phyloP scores from a whole-genome alignment of 1,140 invertebrate genomes.

The Bombus waltoni region DNA sequence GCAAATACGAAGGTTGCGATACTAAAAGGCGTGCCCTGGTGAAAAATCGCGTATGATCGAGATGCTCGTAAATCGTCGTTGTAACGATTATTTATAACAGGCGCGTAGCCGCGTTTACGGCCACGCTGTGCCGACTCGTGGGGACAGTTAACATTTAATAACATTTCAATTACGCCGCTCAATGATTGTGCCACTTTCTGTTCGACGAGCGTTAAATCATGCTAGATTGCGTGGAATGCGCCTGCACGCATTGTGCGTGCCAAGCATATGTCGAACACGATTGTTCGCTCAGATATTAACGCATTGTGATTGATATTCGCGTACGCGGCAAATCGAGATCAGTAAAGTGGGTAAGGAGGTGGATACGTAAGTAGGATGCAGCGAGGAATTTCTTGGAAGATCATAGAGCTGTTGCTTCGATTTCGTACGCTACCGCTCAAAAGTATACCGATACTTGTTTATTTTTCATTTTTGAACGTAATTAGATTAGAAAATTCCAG shows the following conservation, averaged over 20 bases:
- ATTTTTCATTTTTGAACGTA: too few relatives aligned
- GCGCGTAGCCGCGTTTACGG: not conserved
- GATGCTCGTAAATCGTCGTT: not conserved
- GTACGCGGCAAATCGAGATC: not conserved
- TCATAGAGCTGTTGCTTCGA: not conserved
- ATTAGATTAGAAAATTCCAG: too few relatives aligned
- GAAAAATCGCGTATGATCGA: conserved; percentile 10
- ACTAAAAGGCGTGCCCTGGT: conserved; percentile 34
- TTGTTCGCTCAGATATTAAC: not conserved
- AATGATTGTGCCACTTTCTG: conserved; percentile 5
- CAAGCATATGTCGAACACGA: not conserved
- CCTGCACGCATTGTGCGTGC: not conserved
- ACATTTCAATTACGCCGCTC: conserved; percentile 36
- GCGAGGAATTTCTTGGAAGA: not conserved
- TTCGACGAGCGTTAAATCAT: conserved; percentile 29
- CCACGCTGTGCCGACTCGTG: not conserved
- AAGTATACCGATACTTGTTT: too few relatives aligned
- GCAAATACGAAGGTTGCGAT: conserved; percentile 51
- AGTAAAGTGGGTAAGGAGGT: not conserved
- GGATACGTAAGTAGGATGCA: not conserved
- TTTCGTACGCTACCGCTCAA: not conserved
- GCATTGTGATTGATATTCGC: not conserved
- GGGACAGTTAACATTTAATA: conserved; percentile 50
- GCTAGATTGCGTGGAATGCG: not conserved
- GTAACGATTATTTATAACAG: not conserved